phyloP scores from a whole-genome alignment of 1,140 invertebrate genomes.

The Marisa cornuarietis region DNA sequence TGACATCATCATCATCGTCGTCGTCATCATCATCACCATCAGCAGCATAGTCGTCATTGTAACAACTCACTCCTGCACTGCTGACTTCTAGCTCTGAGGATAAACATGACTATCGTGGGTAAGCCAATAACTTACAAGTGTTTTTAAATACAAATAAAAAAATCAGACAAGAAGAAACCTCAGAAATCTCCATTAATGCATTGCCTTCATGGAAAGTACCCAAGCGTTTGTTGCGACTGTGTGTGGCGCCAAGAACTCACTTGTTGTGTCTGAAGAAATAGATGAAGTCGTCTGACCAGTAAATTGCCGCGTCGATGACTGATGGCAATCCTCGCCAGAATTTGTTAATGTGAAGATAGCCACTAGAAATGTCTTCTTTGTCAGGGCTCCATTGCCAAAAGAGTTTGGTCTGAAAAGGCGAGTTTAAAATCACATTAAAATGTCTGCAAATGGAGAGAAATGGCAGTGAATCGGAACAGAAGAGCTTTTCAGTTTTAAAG shows the following conservation, averaged over 20 bases:
- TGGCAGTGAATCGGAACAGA: too few relatives aligned
- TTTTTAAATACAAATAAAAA: neutral
- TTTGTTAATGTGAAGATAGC: conserved; percentile 27
- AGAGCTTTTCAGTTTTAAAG: too few relatives aligned
- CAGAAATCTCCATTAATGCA: neutral
- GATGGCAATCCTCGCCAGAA: conserved; percentile 35
- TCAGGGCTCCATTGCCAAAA: conserved; percentile 36
- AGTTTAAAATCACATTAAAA: neutral
- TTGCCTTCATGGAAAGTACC: neutral
- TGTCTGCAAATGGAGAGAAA: neutral
- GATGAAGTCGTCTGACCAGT: conserved; percentile 36
- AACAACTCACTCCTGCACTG: too few relatives aligned
- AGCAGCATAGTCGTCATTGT: too few relatives aligned
- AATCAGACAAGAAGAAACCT: neutral
- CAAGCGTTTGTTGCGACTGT: neutral
- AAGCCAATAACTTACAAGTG: too few relatives aligned
- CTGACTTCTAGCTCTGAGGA: too few relatives aligned
- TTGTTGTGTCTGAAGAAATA: conserved; percentile 41
- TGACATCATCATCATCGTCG: too few relatives aligned
- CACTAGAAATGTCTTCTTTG: conserved; percentile 18
- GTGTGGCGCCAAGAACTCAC: conserved; percentile 20
- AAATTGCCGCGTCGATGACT: conserved; percentile 17
- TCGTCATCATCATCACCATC: too few relatives aligned
- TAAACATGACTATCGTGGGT: too few relatives aligned
- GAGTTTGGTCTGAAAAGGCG: conserved; percentile 16